Percentiles rank a stretch among this genome's conserved stretches.
Evolutionary conservation across 1,140 invertebrate genomes (phyloP).

Genomic region (Micrasema longulum): DNA sequence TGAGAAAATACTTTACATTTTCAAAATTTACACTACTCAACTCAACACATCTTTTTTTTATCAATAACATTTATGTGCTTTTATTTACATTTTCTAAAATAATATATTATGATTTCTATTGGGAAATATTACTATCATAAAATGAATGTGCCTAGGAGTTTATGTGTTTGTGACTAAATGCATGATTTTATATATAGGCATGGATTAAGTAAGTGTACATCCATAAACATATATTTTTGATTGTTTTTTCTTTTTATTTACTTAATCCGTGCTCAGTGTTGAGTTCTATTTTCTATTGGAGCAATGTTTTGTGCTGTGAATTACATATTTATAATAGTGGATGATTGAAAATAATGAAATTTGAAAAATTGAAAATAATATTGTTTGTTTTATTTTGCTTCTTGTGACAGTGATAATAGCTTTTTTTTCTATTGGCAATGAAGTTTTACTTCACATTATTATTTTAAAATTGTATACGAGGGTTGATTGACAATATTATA

Average conservation of each 20-base stretch:
- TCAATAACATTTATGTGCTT: constrained; percentile 13
- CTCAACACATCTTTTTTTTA: constrained; percentile 1
- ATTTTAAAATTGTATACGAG: too few species aligned
- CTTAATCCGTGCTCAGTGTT: not conserved
- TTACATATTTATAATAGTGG: too few species aligned
- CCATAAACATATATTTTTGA: too few species aligned
- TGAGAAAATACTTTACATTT: too few species aligned
- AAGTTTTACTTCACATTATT: too few species aligned
- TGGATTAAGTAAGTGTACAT: too few species aligned
- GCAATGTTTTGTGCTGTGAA: not conserved
- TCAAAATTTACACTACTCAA: not conserved
- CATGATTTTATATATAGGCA: not conserved
- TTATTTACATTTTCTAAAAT: constrained; percentile 13
- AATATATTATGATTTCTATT: constrained; percentile 26
- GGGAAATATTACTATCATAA: constrained; percentile 29
- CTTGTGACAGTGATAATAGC: too few species aligned
- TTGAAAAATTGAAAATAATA: too few species aligned
- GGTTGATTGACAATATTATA: too few species aligned
- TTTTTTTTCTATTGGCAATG: too few species aligned
- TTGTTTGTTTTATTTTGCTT: too few species aligned
- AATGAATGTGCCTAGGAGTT: constrained; percentile 2
- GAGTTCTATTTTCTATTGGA: not conserved
- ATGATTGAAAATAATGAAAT: too few species aligned
- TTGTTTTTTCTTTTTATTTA: not conserved
- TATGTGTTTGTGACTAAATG: constrained; percentile 30